These are phyloP conservation scores for Hypothenemus hampei DNA, from an alignment of 1,140 invertebrate species.

Conservation along the genomic window DNA sequence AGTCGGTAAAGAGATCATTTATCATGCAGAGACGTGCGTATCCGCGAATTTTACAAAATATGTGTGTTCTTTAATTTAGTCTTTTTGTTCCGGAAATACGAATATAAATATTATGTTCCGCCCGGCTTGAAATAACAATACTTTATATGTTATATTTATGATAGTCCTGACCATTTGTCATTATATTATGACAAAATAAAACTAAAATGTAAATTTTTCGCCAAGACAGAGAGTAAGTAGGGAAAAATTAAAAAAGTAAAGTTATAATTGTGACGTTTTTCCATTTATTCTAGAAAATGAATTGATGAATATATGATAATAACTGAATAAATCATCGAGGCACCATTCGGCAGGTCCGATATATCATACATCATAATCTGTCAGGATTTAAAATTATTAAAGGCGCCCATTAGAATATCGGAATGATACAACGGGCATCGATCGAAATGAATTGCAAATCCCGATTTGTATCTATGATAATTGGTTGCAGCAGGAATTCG, in stretches of 20 bases:
- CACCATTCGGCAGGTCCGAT: neutral
- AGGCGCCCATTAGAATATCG: conserved; percentile 6
- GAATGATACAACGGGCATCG: neutral
- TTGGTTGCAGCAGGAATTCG: too few species aligned
- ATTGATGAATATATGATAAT: conserved; percentile 2
- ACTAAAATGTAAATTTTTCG: too few species aligned
- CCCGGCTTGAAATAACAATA: too few species aligned
- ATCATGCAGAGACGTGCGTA: conserved; percentile 3
- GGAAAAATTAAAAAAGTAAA: neutral
- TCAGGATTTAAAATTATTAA: conserved; percentile 5
- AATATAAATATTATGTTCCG: too few species aligned
- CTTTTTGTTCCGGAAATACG: neutral
- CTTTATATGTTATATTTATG: too few species aligned
- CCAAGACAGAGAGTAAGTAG: too few species aligned
- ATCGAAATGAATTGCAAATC: conserved; percentile 4
- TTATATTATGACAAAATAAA: too few species aligned
- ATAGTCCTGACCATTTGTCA: too few species aligned
- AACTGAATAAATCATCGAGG: neutral
- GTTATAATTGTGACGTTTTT: neutral
- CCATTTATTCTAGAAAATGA: neutral
- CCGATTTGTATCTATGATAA: conserved; percentile 3
- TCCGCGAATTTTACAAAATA: conserved; percentile 11
- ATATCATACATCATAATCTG: conserved; percentile 7
- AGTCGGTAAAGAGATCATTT: conserved; percentile 2
- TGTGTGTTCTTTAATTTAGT: conserved; percentile 12